Percentiles rank a stretch among this genome's conserved stretches.
phyloP scores from a whole-genome alignment of 2,888 invertebrate species.

The Buathra laborator region DNA sequence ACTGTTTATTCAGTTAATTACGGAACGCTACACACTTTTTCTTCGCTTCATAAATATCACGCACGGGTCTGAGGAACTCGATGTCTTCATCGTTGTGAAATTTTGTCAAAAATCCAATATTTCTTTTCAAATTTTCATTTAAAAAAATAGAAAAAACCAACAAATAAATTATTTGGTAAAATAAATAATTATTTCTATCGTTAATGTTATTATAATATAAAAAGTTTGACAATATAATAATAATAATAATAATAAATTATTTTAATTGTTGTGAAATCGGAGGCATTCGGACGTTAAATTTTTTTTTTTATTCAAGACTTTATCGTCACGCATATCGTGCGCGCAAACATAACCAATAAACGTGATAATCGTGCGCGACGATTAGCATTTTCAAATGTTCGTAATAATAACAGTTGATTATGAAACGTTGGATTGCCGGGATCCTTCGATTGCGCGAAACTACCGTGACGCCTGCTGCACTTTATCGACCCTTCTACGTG shows the following conservation, averaged over 20 bases:
- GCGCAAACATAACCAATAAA: background rate
- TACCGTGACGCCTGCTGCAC: constrained; percentile 49
- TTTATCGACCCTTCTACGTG: constrained; percentile 23
- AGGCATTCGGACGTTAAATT: background rate
- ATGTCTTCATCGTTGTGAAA: too few species aligned
- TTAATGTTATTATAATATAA: too few species aligned
- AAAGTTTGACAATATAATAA: too few species aligned
- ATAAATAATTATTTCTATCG: too few species aligned
- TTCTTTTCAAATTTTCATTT: too few species aligned
- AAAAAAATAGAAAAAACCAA: too few species aligned
- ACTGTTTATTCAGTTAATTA: background rate
- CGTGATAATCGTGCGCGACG: background rate
- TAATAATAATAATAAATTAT: too few species aligned
- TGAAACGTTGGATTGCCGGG: constrained; percentile 19
- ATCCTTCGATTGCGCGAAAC: constrained; percentile 37
- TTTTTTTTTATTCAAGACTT: background rate
- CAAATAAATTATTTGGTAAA: too few species aligned
- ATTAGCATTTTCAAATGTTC: background rate
- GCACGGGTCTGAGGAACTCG: background rate
- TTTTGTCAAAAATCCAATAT: too few species aligned
- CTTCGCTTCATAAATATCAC: background rate
- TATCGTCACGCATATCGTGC: background rate
- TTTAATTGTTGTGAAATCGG: background rate
- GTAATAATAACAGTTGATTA: constrained; percentile 19
- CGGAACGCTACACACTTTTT: background rate